Percentiles rank a stretch among this genome's conserved stretches.
phyloP scores from a whole-genome alignment of 2,113 vertebrate species.

The Urocitellus parryii region DNA sequence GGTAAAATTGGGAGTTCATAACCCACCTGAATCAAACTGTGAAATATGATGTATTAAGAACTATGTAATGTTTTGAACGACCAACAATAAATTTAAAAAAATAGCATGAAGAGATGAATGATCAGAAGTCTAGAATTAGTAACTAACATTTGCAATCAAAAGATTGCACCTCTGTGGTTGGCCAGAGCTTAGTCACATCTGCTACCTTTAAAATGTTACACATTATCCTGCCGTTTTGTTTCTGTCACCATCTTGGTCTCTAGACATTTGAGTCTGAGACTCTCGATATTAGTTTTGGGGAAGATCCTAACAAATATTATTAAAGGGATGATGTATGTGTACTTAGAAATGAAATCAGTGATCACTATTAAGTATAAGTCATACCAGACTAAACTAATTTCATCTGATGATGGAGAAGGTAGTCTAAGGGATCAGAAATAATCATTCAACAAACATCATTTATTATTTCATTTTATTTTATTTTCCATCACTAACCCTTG shows the following conservation, averaged over 20 bases:
- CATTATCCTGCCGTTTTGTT: not conserved
- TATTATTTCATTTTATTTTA: conserved; percentile 31
- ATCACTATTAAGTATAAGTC: conserved; percentile 61
- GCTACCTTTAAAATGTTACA: not conserved
- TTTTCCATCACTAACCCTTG: conserved; percentile 45
- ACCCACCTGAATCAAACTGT: no score
- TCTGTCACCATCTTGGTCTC: not conserved
- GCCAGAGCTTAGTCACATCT: no score
- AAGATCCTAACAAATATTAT: conserved; percentile 66
- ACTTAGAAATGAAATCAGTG: conserved; percentile 59
- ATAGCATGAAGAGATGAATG: not conserved
- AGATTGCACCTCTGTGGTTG: not conserved
- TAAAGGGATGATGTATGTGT: conserved; percentile 66
- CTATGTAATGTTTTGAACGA: no score
- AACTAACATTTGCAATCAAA: not conserved
- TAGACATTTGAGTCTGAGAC: conserved; percentile 54
- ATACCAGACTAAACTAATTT: conserved; percentile 71
- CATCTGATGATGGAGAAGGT: conserved; percentile 61
- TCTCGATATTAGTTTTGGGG: conserved; percentile 54
- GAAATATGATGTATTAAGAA: no score
- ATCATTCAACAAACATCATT: conserved; percentile 51
- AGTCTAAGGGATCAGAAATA: conserved; percentile 46
- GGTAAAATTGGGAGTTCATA: no score
- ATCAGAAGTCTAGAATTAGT: not conserved
- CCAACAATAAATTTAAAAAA: no score